Percentiles rank a stretch among this genome's conserved stretches.
Evolutionary conservation across 2,113 vertebrate genomes (phyloP).

Genomic region (Vulpes vulpes): DNA sequence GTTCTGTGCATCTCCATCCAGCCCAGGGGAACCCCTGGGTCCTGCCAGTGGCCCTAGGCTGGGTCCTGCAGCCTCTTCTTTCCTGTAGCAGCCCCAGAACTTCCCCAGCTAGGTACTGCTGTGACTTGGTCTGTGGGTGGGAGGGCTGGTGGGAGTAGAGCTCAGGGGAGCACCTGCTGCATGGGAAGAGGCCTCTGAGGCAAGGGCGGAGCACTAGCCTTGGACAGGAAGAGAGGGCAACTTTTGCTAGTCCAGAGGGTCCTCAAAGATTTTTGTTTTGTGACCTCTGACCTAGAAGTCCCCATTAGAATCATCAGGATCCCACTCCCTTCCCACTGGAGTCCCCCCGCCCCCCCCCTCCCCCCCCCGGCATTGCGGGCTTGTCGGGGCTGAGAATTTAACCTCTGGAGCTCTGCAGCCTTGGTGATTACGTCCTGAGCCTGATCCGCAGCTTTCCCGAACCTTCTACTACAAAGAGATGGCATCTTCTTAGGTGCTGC

Average conservation of each 20-base stretch:
- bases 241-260: not conserved
- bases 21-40: rapidly evolving
- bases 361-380: not conserved
- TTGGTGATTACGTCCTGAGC: not conserved
- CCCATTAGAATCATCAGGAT: not conserved
- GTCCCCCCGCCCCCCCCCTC: too few relatives aligned
- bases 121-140: not conserved
- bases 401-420: not conserved
- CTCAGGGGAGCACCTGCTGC: not conserved
- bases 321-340: not conserved
- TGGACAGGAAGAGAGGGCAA: not conserved
- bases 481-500: not conserved
- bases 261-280: too few relatives aligned
- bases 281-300: not conserved
- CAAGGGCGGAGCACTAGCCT: not conserved
- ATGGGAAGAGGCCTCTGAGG: not conserved
- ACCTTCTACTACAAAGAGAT: not conserved
- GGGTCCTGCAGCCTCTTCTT: too few relatives aligned
- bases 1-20: not conserved
- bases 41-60: not conserved
- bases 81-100: not conserved
- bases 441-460: not conserved
- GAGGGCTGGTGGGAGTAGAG: not conserved
- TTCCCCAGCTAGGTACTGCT: not conserved
- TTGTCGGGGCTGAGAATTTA: not conserved